Conservation (phyloP, 2,888 invertebrate species). For the Orthosia incerta region DNA sequence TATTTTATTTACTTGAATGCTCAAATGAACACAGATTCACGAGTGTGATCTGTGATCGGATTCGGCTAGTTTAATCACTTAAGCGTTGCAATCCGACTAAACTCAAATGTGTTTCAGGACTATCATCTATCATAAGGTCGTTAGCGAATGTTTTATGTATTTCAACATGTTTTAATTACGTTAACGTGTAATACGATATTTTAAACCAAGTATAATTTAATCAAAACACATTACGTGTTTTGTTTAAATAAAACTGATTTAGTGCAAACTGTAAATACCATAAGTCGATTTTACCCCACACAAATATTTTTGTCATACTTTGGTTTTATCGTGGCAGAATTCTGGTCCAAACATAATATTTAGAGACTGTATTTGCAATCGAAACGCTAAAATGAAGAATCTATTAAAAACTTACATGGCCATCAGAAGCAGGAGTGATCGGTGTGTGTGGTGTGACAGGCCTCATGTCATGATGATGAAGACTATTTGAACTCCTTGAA, state of each 20-base stretch:
- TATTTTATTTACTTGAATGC: not conserved
- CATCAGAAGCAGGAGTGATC: constrained; percentile 85
- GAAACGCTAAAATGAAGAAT: not conserved
- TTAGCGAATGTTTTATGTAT: not conserved
- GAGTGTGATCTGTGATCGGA: constrained; percentile 7
- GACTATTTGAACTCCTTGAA: constrained; percentile 83
- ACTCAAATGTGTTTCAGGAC: constrained; percentile 2
- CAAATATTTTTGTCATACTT: no score
- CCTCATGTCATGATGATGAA: constrained; percentile 83
- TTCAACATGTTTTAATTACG: constrained; percentile 2
- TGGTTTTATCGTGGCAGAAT: no score
- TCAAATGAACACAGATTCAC: not conserved
- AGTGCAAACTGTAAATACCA: no score
- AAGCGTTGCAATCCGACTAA: not conserved
- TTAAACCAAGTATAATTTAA: no score
- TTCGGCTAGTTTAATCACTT: constrained; percentile 8
- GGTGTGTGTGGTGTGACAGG: constrained; percentile 83
- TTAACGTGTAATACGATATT: not conserved
- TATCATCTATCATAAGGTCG: not conserved
- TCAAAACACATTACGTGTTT: no score
- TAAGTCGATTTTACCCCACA: no score
- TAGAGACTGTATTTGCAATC: no score
- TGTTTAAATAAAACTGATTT: no score
- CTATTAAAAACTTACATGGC: constrained; percentile 76
- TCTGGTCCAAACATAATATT: no score